Evolutionary conservation across 2,888 invertebrate genomes (phyloP).

Genomic region (Eupithecia abbreviata): DNA sequence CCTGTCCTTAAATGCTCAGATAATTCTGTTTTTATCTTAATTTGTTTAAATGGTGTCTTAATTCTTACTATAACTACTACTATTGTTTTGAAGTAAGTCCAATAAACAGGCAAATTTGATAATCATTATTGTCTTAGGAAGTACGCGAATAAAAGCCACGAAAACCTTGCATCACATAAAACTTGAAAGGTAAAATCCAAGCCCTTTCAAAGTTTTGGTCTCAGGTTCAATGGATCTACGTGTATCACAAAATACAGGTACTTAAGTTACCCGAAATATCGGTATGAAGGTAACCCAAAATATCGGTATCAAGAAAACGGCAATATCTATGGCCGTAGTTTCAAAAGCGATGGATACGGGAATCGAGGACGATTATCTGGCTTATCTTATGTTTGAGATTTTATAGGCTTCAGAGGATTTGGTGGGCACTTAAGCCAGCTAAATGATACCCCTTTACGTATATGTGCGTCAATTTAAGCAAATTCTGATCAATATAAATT

Average conservation of each 20-base stretch:
- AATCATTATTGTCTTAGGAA: neutral
- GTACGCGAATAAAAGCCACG: neutral
- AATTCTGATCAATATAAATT: neutral
- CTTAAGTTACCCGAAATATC: neutral
- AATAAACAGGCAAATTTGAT: neutral
- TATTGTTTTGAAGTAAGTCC: neutral
- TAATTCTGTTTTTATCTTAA: too few species aligned
- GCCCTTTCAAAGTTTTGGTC: constrained; percentile 16
- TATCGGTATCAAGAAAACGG: constrained; percentile 9
- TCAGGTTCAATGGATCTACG: constrained; percentile 16
- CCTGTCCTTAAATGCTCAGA: neutral
- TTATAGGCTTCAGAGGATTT: constrained; percentile 6
- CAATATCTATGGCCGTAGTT: constrained; percentile 5
- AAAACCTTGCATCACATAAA: neutral
- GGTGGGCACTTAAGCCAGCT: constrained; percentile 2
- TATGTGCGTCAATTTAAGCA: neutral
- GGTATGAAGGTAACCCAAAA: constrained; percentile 3
- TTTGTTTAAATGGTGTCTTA: neutral
- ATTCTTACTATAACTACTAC: too few species aligned
- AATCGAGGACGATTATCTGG: constrained; percentile 9
- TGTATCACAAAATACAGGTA: constrained; percentile 5
- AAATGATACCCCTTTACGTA: neutral
- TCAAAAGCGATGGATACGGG: constrained; percentile 14
- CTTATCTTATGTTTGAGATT: constrained; percentile 19
- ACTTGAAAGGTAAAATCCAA: constrained; percentile 8